Base-by-base conservation (phyloP, 1,140 invertebrate genomes). In the Coenobita brevimanus region DNA sequence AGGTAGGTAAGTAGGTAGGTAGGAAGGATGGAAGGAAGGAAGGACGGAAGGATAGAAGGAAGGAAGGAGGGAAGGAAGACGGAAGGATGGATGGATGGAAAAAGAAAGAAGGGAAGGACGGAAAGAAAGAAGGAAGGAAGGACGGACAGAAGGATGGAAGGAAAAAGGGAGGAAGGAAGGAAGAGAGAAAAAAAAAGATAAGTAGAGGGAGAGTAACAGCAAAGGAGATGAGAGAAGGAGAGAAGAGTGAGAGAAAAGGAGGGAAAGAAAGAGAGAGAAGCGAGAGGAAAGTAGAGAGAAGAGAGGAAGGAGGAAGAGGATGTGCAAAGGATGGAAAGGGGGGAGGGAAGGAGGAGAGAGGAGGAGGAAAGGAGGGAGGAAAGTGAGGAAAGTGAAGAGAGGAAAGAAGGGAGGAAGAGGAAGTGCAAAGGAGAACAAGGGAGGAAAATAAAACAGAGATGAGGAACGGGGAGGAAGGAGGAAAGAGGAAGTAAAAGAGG, bases 41-140 rank as follows among this genome's bases (percentile, higher is more conserved):
- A 33, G 17, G 71, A 75, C 13, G 38, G 71, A 10, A 15, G 17
- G 71, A 10, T 13, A 43, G 78, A 62, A 30, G 21, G 78, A 80
- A 50, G 36, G 78, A 80, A 30, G 41, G 21, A 41, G 50, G 75
- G 21, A 41, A 43, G 36, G 50, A 13, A 46, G 36, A 46, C 36
- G 50, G 75, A 38, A n/a, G n/a, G 33, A 60, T 43, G 60, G 54
- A 60, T 43, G 60, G 78, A 80, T n/a, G 17, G 71, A 75, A 24
- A 75, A 33, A 10, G 33, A 38, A 33, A 10, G 41, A 43, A 62
- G 54, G 21, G 78, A 80, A 50, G 36, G 78, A 80, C 24, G n/a
- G n/a, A n/a, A n/a, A n/a, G n/a, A n/a, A n/a, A n/a, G n/a, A n/a
- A n/a, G n/a, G n/a, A n/a, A n/a, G n/a, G n/a, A n/a, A n/a, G n/a